Conservation (phyloP, 1,140 invertebrate genomes). For the Pteromalus puparum region DNA sequence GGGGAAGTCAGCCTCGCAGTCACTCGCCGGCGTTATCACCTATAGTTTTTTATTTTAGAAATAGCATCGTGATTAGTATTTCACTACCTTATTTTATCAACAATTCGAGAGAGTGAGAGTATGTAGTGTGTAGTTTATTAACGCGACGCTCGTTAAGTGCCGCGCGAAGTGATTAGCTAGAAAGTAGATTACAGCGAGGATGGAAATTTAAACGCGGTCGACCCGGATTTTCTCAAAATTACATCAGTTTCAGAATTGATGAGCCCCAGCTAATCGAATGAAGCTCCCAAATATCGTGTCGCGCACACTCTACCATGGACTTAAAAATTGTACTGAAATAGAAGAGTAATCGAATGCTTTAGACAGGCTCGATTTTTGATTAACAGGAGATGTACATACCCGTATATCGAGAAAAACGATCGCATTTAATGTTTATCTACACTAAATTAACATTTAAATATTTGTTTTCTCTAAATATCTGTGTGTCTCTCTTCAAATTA, state of each 20-base stretch:
- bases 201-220: not conserved
- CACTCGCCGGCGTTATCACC: conserved; percentile 74
- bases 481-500: conserved; percentile 32
- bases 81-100: too few relatives aligned
- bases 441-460: too few relatives aligned
- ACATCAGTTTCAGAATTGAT: conserved; percentile 14
- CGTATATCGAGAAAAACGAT: too few relatives aligned
- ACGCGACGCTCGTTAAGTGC: not conserved
- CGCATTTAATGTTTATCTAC: too few relatives aligned
- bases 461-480: conserved; percentile 47
- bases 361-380: too few relatives aligned
- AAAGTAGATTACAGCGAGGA: not conserved
- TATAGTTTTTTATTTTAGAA: conserved; percentile 48
- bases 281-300: not conserved
- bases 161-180: not conserved
- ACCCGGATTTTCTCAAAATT: not conserved
- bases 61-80: too few relatives aligned
- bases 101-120: too few relatives aligned
- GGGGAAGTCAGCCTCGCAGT: conserved; percentile 74
- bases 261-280: conserved; percentile 10
- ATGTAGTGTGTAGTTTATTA: too few relatives aligned
- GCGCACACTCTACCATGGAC: not conserved
- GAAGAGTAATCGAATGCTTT: conserved; percentile 14
- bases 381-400: too few relatives aligned
- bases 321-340: not conserved